phyloP scores from a whole-genome alignment of 2,797 vertebrate genomes.

The Clarias platycephalus region DNA sequence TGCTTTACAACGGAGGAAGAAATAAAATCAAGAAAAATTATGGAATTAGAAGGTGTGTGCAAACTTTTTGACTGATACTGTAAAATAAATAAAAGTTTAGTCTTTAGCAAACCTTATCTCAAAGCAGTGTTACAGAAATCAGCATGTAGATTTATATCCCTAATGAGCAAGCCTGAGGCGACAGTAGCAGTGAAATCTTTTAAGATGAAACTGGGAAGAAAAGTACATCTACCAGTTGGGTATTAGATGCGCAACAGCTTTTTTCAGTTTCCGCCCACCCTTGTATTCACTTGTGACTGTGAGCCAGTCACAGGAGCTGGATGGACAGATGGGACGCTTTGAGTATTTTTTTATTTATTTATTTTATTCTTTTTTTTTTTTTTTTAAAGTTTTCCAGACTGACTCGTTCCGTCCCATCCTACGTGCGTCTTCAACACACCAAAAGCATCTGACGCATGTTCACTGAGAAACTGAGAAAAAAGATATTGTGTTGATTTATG shows the following conservation, averaged over 20 bases:
- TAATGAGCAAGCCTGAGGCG: background rate
- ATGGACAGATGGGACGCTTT: background rate
- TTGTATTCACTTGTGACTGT: background rate
- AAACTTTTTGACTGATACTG: too few species aligned
- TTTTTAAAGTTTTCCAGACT: background rate
- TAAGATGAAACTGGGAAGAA: background rate
- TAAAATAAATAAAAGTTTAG: background rate
- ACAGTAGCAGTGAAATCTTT: background rate
- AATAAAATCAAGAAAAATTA: too few species aligned
- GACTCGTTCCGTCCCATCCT: background rate
- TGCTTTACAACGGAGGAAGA: too few species aligned
- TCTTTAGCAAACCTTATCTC: background rate
- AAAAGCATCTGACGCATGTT: background rate
- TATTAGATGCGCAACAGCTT: background rate
- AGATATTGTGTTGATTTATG: background rate
- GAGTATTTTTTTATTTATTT: background rate
- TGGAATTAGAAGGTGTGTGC: too few species aligned
- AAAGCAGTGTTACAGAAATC: background rate
- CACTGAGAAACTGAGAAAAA: background rate
- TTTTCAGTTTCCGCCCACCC: background rate
- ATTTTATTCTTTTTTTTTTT: background rate
- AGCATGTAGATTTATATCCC: background rate
- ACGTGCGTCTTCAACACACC: background rate
- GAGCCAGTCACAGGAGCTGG: background rate
- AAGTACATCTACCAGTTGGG: background rate